These are phyloP conservation scores for Tragelaphus oryx DNA, from an alignment of 2,797 vertebrate genomes.

Conservation along the genomic window DNA sequence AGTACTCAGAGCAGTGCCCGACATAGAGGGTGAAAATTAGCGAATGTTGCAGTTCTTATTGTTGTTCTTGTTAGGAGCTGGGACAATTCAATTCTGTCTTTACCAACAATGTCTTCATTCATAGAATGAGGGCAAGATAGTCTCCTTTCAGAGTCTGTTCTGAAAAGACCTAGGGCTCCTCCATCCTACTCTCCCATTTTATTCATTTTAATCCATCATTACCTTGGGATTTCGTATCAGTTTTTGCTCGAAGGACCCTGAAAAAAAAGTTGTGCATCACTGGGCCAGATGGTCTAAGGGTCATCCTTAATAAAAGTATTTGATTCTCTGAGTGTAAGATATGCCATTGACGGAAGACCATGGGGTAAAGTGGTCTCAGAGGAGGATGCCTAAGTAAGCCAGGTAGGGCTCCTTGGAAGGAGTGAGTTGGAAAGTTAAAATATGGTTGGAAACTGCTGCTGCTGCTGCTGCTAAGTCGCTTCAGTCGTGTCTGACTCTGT, in stretches of 20 bases:
- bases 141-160: background rate
- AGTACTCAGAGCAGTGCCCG: background rate
- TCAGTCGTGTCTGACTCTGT: no score
- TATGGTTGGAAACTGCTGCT: background rate
- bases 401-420: background rate
- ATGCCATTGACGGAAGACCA: background rate
- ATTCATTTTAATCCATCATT: background rate
- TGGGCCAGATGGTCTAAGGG: background rate
- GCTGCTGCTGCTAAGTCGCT: no score
- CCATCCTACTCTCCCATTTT: background rate
- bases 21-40: background rate
- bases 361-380: background rate
- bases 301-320: background rate
- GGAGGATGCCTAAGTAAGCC: background rate
- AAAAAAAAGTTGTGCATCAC: background rate
- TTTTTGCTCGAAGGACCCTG: background rate
- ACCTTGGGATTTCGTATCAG: background rate
- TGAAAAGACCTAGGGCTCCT: background rate
- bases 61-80: background rate
- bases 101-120: background rate
- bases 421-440: background rate
- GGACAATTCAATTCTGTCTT: background rate
- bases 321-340: background rate
- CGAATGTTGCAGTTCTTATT: background rate
- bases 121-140: background rate